Base-by-base conservation (phyloP, 2,797 vertebrate genomes). In the Champsocephalus esox region DNA sequence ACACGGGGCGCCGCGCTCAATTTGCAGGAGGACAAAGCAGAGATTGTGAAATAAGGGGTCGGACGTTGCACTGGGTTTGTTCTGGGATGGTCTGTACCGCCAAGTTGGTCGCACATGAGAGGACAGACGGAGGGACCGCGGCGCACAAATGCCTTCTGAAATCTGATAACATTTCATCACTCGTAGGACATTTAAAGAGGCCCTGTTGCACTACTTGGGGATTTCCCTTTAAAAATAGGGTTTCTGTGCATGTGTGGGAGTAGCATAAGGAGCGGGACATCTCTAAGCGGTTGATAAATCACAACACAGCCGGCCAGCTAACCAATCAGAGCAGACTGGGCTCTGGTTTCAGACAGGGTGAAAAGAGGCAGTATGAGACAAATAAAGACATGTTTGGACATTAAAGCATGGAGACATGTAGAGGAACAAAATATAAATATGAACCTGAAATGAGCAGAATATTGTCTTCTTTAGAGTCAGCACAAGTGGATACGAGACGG, bases 111-210 rank as follows among this genome's bases (percentile, higher is more conserved):
- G 79, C 64, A 72, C 81, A 88, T 59, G 71, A 70, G 50, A 70
- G 72, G 76, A 68, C 77, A 79, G 86, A 80, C 43, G 0, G 68
- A 81, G 86, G 76, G 85, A 85, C 85, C 86, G 72, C 72, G 66
- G 70, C 50, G 46, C 51, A n/a, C 10, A 79, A 56, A 73, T 12
- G 70, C 67, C 52, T 83, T 87, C 83, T 83, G 80, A 71, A 82
- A 89, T 76, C 84, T 50, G 66, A 59, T 75, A 66, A 78, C 61
- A 82, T 85, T 90, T 84, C 49, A 44, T 73, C 77, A 88, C 81
- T 80, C 52, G 34, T 41, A 28, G 34, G 34, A 38, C 6, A 38
- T 38, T 38, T 38, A 38, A 38, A 38, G 34, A 38, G 34, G 34
- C 34, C 34, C 34, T 38, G 2, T 38, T 38, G 6, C 8, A 9